Evolutionary conservation across 2,113 vertebrate genomes (phyloP).

Genomic region (Leiothrix lutea): DNA sequence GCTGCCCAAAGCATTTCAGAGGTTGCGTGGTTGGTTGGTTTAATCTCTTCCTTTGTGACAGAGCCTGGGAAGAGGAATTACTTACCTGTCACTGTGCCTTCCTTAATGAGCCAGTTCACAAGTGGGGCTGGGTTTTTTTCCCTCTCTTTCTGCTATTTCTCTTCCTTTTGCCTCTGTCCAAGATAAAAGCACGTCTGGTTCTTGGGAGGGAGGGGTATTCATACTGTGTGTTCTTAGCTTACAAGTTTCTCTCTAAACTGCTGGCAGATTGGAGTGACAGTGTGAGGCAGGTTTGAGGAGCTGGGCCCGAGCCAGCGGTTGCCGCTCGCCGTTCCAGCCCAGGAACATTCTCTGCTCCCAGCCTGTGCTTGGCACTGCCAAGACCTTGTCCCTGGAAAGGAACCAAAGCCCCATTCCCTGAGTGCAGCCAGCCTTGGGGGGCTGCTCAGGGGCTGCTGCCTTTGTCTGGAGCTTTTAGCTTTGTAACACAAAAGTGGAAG

Average conservation of each 20-base stretch:
- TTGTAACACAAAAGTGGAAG: background rate
- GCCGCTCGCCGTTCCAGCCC: slow-evolving; percentile 72
- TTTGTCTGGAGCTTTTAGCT: background rate
- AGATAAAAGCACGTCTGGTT: slow-evolving; percentile 46
- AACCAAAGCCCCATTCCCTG: slow-evolving; percentile 65
- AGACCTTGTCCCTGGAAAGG: slow-evolving; percentile 76
- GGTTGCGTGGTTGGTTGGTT: slow-evolving; percentile 18
- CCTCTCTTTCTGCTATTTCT: slow-evolving; percentile 30
- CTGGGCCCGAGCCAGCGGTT: slow-evolving; percentile 66
- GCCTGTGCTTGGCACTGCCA: slow-evolving; percentile 78
- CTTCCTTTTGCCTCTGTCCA: slow-evolving; percentile 50
- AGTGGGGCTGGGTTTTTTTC: slow-evolving; percentile 16
- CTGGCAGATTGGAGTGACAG: slow-evolving; percentile 63
- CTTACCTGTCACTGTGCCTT: slow-evolving; percentile 54
- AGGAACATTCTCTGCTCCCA: slow-evolving; percentile 77
- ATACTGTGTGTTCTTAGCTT: slow-evolving; percentile 53
- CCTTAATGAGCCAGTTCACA: slow-evolving; percentile 52
- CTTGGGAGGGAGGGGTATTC: slow-evolving; percentile 29
- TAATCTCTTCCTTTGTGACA: slow-evolving; percentile 44
- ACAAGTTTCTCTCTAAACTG: slow-evolving; percentile 8
- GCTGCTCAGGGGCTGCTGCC: background rate
- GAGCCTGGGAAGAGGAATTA: slow-evolving; percentile 48
- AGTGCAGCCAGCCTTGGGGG: slow-evolving; percentile 63
- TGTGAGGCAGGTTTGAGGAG: slow-evolving; percentile 65
- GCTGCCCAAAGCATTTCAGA: slow-evolving; percentile 20